phyloP scores from a whole-genome alignment of 2,888 invertebrate genomes.

The Cetonia aurata region DNA sequence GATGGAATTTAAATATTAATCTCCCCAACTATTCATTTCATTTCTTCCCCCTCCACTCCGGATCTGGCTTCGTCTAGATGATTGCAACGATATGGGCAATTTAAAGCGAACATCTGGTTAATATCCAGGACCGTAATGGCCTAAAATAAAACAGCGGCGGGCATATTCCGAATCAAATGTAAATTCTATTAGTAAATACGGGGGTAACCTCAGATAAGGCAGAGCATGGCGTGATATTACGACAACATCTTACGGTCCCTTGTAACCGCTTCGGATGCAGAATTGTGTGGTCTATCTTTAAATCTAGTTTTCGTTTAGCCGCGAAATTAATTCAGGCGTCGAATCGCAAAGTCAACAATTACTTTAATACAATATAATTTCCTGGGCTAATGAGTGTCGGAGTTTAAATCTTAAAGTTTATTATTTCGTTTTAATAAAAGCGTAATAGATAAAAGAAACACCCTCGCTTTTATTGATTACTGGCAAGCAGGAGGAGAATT shows the following conservation, averaged over 20 bases:
- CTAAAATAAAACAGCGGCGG: constrained; percentile 5
- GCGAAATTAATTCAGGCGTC: constrained; percentile 60
- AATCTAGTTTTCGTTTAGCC: constrained; percentile 61
- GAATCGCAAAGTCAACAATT: constrained; percentile 58
- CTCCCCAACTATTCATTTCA: too few species aligned
- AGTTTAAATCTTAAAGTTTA: too few species aligned
- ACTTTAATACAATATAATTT: constrained; percentile 50
- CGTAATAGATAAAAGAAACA: too few species aligned
- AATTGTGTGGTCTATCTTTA: constrained; percentile 62
- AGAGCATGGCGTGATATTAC: constrained; percentile 27
- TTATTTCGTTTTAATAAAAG: too few species aligned
- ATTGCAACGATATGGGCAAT: too few species aligned
- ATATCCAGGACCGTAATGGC: constrained; percentile 3
- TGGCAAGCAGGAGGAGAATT: too few species aligned
- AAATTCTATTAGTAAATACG: constrained; percentile 43
- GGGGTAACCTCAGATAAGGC: constrained; percentile 29
- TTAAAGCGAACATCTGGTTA: not conserved
- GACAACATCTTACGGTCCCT: constrained; percentile 41
- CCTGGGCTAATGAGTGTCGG: too few species aligned
- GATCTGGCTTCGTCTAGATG: too few species aligned
- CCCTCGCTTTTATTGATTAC: too few species aligned
- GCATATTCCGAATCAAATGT: constrained; percentile 18
- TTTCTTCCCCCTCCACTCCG: too few species aligned
- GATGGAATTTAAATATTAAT: too few species aligned
- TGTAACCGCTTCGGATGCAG: constrained; percentile 46